A percentile compares a stretch with the other conserved stretches of the same genome.
Evolutionary conservation across 1,140 invertebrate species (phyloP).

Genomic region (Drosophila subobscura): DNA sequence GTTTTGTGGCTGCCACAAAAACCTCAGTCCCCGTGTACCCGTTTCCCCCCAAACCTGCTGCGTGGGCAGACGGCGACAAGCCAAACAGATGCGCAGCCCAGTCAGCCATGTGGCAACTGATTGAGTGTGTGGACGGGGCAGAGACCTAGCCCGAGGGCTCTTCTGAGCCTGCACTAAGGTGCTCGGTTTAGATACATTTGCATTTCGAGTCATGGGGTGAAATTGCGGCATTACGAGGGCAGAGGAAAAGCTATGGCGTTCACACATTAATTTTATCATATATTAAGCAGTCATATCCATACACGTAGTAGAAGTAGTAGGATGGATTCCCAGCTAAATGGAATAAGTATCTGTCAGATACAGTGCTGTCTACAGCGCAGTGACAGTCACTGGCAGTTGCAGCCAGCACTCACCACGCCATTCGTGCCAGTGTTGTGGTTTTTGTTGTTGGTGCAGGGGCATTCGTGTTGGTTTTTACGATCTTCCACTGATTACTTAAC

Average conservation of each 20-base stretch:
- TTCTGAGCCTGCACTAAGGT: constrained; percentile 16
- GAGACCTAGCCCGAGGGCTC: not conserved
- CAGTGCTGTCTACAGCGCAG: not conserved
- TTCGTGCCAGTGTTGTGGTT: constrained; percentile 13
- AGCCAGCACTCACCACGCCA: constrained; percentile 15
- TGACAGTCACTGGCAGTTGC: constrained; percentile 24
- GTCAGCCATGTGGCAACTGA: constrained; percentile 18
- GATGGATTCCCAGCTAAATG: constrained; percentile 38
- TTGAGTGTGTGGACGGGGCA: constrained; percentile 10
- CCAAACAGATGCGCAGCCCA: constrained; percentile 40
- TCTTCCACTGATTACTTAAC: constrained; percentile 66
- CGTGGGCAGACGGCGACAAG: constrained; percentile 35
- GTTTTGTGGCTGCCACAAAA: constrained; percentile 13
- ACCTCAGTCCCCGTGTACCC: constrained; percentile 3
- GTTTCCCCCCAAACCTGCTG: constrained; percentile 3
- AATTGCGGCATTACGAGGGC: constrained; percentile 34
- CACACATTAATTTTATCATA: constrained; percentile 66
- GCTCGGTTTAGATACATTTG: constrained; percentile 62
- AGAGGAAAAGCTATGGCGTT: constrained; percentile 34
- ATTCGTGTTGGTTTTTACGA: constrained; percentile 28
- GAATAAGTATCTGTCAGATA: constrained; percentile 42
- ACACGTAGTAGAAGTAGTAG: constrained; percentile 35
- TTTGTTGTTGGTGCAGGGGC: not conserved
- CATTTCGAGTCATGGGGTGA: constrained; percentile 50
- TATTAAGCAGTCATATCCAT: constrained; percentile 9